phyloP scores from a whole-genome alignment of 2,797 vertebrate genomes.

The Karalla daura region DNA sequence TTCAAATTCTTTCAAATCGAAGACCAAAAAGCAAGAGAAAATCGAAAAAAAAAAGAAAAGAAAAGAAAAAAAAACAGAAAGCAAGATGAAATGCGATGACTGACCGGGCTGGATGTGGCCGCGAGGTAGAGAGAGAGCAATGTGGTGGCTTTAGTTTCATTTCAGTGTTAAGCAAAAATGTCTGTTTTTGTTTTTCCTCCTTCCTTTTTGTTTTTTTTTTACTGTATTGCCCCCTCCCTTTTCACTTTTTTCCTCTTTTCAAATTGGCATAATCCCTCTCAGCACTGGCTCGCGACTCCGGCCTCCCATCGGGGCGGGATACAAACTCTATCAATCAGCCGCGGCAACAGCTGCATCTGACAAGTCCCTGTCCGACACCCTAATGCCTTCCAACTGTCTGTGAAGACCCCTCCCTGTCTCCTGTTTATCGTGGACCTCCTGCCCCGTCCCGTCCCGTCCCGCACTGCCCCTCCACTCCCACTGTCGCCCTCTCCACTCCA shows the following conservation, averaged over 20 bases:
- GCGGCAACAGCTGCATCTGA: slow-evolving; percentile 95
- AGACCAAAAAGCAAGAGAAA: slow-evolving; percentile 38
- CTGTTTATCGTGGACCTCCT: slow-evolving; percentile 65
- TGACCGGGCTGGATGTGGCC: slow-evolving; percentile 27
- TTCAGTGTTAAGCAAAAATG: slow-evolving; percentile 36
- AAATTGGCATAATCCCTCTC: slow-evolving; percentile 50
- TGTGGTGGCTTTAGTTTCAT: slow-evolving; percentile 40
- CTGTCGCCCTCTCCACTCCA: slow-evolving; percentile 23
- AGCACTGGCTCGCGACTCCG: slow-evolving; percentile 46
- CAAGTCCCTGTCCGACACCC: slow-evolving; percentile 93
- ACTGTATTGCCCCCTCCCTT: slow-evolving; percentile 11
- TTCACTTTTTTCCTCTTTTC: slow-evolving; percentile 21
- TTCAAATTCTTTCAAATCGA: slow-evolving; percentile 55
- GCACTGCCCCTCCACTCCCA: slow-evolving; percentile 52
- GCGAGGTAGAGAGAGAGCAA: slow-evolving; percentile 24
- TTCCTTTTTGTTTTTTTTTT: no score
- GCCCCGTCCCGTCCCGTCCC: slow-evolving; percentile 42
- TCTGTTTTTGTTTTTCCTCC: slow-evolving; percentile 33
- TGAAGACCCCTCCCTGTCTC: slow-evolving; percentile 88
- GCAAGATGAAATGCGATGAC: slow-evolving; percentile 1
- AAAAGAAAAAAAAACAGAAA: neutral
- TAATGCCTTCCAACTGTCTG: slow-evolving; percentile 94
- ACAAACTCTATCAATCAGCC: slow-evolving; percentile 97
- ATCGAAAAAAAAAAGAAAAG: neutral
- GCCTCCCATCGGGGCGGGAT: slow-evolving; percentile 84